A percentile compares a stretch with the other conserved stretches of the same genome.
These are phyloP conservation scores for Mesaphorura yosii DNA, from an alignment of 1,140 invertebrate species.

Conservation along the genomic window DNA sequence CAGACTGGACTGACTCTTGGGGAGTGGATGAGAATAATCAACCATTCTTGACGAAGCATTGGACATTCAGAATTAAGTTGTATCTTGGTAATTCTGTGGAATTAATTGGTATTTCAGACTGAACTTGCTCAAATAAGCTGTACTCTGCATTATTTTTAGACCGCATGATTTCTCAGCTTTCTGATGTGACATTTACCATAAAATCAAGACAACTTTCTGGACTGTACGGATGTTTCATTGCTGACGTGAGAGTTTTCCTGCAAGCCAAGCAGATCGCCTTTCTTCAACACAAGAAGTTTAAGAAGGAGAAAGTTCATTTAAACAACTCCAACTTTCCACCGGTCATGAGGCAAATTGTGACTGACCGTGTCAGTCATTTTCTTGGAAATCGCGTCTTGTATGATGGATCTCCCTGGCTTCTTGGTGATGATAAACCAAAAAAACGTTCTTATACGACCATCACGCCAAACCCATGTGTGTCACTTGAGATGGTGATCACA, in stretches of 20 bases:
- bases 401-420: neutral
- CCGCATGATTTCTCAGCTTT: neutral
- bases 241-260: too few species aligned
- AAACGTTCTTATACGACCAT: neutral
- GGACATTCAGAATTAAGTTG: neutral
- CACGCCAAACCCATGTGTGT: neutral
- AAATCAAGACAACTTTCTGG: too few species aligned
- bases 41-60: neutral
- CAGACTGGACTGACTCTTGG: neutral
- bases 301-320: neutral
- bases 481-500: neutral
- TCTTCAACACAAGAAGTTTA: neutral
- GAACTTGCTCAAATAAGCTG: neutral
- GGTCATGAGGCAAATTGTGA: neutral
- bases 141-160: neutral
- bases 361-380: neutral
- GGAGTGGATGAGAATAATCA: neutral
- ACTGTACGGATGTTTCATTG: neutral
- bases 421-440: neutral
- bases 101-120: neutral
- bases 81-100: neutral
- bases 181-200: too few species aligned
- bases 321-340: neutral
- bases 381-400: neutral
- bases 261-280: too few species aligned